Evolutionary conservation across 2,888 invertebrate genomes (phyloP).

Genomic region (Temnothorax ravouxi): DNA sequence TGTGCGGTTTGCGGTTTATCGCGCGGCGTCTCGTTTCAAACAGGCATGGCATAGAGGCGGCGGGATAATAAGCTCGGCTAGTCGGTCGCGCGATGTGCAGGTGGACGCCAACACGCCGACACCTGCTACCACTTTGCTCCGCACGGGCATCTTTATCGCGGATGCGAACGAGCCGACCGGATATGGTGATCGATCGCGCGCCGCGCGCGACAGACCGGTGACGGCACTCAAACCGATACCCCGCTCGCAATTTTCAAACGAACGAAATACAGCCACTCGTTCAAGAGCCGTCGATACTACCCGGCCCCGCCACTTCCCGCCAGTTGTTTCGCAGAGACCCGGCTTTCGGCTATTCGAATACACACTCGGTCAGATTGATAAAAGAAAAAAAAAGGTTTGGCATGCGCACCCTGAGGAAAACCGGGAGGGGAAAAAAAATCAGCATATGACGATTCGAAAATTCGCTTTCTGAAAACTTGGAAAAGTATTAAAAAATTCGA

Average conservation of each 20-base stretch:
- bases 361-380: constrained; percentile 15
- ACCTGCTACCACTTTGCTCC: constrained; percentile 71
- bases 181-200: constrained; percentile 60
- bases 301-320: constrained; percentile 34
- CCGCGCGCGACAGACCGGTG: constrained; percentile 29
- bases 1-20: constrained; percentile 37
- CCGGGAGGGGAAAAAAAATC: neutral
- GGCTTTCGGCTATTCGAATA: constrained; percentile 28
- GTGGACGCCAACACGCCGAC: constrained; percentile 68
- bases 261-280: constrained; percentile 40
- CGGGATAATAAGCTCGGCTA: constrained; percentile 60
- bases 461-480: constrained; percentile 21
- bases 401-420: constrained; percentile 19
- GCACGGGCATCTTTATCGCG: constrained; percentile 58
- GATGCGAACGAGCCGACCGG: constrained; percentile 41
- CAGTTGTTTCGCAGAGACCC: constrained; percentile 33
- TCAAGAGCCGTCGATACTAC: constrained; percentile 43
- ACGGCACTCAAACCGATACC: constrained; percentile 50
- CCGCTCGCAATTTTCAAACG: constrained; percentile 52
- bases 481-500: constrained; percentile 24
- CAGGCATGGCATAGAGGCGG: neutral
- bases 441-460: constrained; percentile 28
- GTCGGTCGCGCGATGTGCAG: constrained; percentile 62
- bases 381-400: constrained; percentile 9
- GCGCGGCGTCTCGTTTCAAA: constrained; percentile 32